Conservation (phyloP, 2,888 invertebrate genomes). For the Rhingia campestris region DNA sequence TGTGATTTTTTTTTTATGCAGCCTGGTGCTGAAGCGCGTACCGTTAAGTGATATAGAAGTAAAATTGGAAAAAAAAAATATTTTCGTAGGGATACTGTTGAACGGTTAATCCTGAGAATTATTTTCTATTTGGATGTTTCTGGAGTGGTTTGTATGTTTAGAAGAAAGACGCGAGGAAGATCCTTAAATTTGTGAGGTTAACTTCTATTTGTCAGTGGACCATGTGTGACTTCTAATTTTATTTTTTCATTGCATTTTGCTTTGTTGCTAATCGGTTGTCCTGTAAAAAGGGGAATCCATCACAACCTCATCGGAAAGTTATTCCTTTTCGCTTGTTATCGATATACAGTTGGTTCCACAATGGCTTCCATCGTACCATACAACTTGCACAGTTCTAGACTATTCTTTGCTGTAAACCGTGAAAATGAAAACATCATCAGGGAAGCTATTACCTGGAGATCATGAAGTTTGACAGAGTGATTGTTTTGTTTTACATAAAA, state of each 20-base stretch:
- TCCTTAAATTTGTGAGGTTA: not conserved
- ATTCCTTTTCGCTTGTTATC: no score
- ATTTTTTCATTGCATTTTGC: not conserved
- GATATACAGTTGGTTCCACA: not conserved
- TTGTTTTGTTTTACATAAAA: no score
- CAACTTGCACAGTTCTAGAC: constrained; percentile 24
- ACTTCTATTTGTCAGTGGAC: not conserved
- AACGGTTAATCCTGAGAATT: constrained; percentile 9
- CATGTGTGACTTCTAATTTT: not conserved
- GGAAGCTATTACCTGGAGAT: no score
- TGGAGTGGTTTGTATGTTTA: constrained; percentile 57
- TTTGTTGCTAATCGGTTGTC: not conserved
- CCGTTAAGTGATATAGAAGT: constrained; percentile 29
- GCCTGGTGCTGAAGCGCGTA: not conserved
- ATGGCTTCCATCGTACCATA: not conserved
- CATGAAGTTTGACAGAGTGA: no score
- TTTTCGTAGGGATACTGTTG: not conserved
- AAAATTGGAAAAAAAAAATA: not conserved
- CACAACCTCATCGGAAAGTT: no score
- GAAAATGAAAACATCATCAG: not conserved
- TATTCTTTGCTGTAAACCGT: not conserved
- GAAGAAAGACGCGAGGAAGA: not conserved
- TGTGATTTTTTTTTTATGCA: not conserved
- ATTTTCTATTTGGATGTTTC: not conserved
- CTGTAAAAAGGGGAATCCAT: no score